phyloP scores from a whole-genome alignment of 1,140 invertebrate species.

The Mercenaria mercenaria region DNA sequence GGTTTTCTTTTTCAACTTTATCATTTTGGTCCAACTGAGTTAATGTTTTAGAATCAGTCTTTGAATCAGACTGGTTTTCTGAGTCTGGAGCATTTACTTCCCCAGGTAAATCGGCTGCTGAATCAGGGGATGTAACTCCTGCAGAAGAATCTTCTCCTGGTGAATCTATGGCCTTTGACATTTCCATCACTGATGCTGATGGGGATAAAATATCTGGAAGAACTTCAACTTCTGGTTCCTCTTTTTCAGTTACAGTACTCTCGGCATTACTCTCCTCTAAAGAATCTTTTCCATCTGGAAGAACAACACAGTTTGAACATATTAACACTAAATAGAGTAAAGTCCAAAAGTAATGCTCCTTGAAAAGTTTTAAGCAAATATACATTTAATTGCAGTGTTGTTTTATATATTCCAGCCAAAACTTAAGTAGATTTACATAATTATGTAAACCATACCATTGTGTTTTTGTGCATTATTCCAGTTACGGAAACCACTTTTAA shows the following conservation, averaged over 20 bases:
- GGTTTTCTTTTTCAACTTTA: not conserved
- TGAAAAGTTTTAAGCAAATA: not conserved
- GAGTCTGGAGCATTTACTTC: not conserved
- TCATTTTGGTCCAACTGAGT: not conserved
- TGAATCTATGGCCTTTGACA: not conserved
- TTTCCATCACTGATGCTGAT: not conserved
- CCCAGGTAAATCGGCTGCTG: not conserved
- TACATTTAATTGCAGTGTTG: not conserved
- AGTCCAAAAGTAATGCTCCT: not conserved
- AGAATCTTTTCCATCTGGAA: constrained; percentile 10
- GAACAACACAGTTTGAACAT: not conserved
- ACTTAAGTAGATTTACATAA: not conserved
- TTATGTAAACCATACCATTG: not conserved
- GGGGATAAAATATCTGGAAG: constrained; percentile 39
- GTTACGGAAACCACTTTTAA: too few species aligned
- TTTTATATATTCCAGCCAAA: not conserved
- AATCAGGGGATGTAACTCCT: not conserved
- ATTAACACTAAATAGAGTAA: not conserved
- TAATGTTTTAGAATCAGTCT: not conserved
- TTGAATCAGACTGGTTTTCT: not conserved
- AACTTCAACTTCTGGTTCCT: not conserved
- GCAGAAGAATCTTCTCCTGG: not conserved
- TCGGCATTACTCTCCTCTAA: not conserved
- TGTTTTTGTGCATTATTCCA: too few species aligned
- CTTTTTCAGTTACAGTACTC: not conserved